Evolutionary conservation across 2,888 invertebrate genomes (phyloP), one percentile per base, ranked within the genome.

Genomic region (Drosophila ustulata): DNA sequence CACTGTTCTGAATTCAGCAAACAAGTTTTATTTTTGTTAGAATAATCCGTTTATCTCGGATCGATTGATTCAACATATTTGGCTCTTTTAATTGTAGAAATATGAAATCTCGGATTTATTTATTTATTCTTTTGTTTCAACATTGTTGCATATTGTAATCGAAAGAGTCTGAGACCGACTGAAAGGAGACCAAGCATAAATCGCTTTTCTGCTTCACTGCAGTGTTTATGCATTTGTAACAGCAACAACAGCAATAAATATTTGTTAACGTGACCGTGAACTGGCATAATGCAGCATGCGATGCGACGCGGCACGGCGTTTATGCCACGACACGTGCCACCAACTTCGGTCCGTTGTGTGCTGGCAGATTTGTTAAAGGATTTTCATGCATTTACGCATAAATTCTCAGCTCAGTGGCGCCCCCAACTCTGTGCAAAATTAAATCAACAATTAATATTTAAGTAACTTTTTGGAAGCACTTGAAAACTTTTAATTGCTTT

Each of bases 241-340:
- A 28, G 46, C 39, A 61, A 81, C 39, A 39, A 9, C 45, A 59
- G 55, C 67, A 45, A 74, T 75, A 75, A 82, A 74, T 76, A 76
- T 81, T 78, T 78, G 68, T 58, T 69, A 73, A 74, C 76, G 71
- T 82, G 78, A 78, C 80, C 83, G 79, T 82, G 82, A 82, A 80
- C 71, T 72, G 80, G 76, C 70, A 82, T 82, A 82, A 82, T 79
- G 74, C 64, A 71, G 61, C 64, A 70, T 37, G 37, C 26, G 26
- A 41, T 65, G 69, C 66, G 75, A 34, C 37, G n/a, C 26, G 26
- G 2, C 67, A 64, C 64, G 76, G 71, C 71, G 64, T 65, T 73
- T 70, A 79, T 80, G 79, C 67, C 53, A 47, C 68, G 63, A 69
- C 82, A 83, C 82, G 80, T 78, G 79, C 66, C 67, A 39, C 18